Base-by-base conservation (phyloP, 2,888 invertebrate genomes). In the Nasonia oneida region DNA sequence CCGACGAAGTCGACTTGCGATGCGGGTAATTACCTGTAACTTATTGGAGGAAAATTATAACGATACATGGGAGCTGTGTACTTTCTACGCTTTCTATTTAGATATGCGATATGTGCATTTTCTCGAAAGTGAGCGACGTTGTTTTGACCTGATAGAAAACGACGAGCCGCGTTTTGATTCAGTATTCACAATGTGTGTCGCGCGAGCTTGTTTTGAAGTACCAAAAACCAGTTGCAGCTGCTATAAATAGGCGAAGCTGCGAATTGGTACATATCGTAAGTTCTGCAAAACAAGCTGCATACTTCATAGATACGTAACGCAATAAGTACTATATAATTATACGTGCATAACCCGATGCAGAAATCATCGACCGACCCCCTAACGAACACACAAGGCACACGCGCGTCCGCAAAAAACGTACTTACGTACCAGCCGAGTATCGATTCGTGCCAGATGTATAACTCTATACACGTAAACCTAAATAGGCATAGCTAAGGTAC, bases 11-110 rank as follows among this genome's bases (percentile, higher is more conserved):
- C 50, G 57, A 10, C 10, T 70, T 10, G 47, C 42, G 42, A 42
- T n/a, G 15, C 42, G 47, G 61, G 71, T 81, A 29, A 64, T 81
- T 76, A 81, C 42, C 83, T 86, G 64, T 70, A 83, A 83, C 37
- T 70, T 29, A 29, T 29, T 12, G 70, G 74, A 70, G 61, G 33
- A 18, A 33, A 23, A 33, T 6, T 75, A 5, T 33, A 29, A 29
- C 29, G 29, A 29, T 29, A 29, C 29, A 1, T 29, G 29, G 29
- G 29, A 29, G 29, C 29, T 29, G 29, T 18, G 33, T 29, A 23
- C 64, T 64, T 82, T 76, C 82, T 70, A 39, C 82, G 39, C 50
- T 82, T 76, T 39, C 14, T 15, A 15, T 47, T 12, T 47, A 53
- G 4, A 18, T 15, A 53, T 15, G 53, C 15, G 53, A 53, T 15